Base-by-base conservation (phyloP, 2,888 invertebrate species). In the Phortica okadai region DNA sequence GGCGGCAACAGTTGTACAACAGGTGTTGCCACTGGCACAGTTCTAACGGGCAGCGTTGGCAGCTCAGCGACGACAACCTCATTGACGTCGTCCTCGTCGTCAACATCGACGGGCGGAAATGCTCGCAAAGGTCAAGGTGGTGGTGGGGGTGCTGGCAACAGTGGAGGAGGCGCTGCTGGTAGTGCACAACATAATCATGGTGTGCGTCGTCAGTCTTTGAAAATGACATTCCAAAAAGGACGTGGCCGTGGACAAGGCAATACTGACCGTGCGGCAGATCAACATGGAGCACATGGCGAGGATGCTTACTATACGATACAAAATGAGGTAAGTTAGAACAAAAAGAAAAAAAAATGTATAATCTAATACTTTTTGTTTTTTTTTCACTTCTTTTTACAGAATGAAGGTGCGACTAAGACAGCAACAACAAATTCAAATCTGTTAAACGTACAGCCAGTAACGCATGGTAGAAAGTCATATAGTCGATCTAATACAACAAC, bases 181-280 rank as follows among this genome's bases (percentile, higher is more conserved):
- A 56, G 33, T 16, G 79, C 81, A 25, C 77, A 76, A 69, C 78
- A 80, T 14, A 82, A 81, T 54, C 74, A 77, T 16, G 85, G 85
- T 10, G 88, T 83, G 11, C 89, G 90, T 14, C 93, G 95, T 80
- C 94, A 94, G 79, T 94, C 95, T 0, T 90, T 96, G 82, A 96
- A 96, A 92, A 95, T 96, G 94, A 95, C 96, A 78, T 93, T 96
- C 90, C 95, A 95, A 91, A 95, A 95, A 90, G 94, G 95, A 67
- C 92, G 94, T 1, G 93, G 93, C 44, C 93, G 94, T 82, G 93
- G 93, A 21, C 85, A 92, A 58, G 86, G 92, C 62, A 85, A 84
- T 21, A 91, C 92, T 56, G 92, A 93, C 77, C 90, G 90, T 67
- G 80, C 88, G 25, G 79, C 89, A 64, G 90, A 89, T 78, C 89